These are phyloP conservation scores for Catonia carolina DNA, from an alignment of 2,888 invertebrate species.

Conservation along the genomic window DNA sequence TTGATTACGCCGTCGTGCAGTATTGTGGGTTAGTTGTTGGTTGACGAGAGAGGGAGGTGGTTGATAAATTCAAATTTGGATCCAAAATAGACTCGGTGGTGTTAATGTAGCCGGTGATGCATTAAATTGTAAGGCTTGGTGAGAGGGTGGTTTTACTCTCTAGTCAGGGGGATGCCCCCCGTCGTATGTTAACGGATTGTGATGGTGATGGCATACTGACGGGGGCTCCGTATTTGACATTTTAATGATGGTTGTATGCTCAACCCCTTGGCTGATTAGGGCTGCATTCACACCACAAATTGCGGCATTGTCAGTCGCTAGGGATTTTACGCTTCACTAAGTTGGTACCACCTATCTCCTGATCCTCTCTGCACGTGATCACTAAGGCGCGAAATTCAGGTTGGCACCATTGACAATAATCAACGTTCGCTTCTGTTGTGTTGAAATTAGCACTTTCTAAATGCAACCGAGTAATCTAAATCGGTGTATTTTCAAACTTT, in stretches of 20 bases:
- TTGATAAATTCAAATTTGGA: conserved; percentile 4
- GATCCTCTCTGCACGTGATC: neutral
- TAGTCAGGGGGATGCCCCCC: too few relatives aligned
- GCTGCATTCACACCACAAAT: conserved; percentile 12
- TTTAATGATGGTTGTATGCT: conserved; percentile 12
- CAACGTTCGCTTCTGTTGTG: neutral
- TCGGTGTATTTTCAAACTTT: too few relatives aligned
- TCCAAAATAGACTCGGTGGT: neutral
- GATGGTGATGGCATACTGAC: too few relatives aligned
- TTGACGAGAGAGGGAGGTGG: neutral
- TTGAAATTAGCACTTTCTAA: too few relatives aligned
- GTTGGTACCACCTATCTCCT: neutral
- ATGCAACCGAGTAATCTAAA: too few relatives aligned
- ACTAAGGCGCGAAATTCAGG: conserved; percentile 5
- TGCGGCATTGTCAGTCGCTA: conserved; percentile 10
- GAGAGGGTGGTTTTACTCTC: neutral
- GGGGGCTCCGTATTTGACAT: conserved; percentile 6
- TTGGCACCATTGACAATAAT: neutral
- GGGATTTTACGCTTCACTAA: conserved; percentile 6
- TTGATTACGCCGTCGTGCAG: conserved; percentile 3
- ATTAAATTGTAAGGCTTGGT: conserved; percentile 11
- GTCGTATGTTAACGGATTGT: too few relatives aligned
- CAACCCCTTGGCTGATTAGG: conserved; percentile 13
- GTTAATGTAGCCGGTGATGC: conserved; percentile 6
- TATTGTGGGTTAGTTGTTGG: too few relatives aligned